Percentiles rank a stretch among this genome's conserved stretches.
Evolutionary conservation across 2,113 vertebrate species (phyloP).

Genomic region (Chrysemys picta): DNA sequence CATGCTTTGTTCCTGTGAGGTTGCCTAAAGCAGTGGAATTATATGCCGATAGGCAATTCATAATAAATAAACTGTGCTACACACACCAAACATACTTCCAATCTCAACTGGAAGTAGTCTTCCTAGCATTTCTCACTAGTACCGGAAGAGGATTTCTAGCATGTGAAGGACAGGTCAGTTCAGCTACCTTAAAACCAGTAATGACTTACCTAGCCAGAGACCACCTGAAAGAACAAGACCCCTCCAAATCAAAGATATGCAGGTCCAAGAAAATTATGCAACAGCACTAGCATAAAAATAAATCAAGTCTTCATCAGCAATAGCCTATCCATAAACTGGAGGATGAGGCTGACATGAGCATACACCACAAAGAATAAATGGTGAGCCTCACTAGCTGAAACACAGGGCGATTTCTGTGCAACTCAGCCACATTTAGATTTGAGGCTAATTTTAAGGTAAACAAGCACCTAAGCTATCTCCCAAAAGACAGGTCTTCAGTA

Average conservation of each 20-base stretch:
- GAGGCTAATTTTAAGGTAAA: not conserved
- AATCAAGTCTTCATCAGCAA: not conserved
- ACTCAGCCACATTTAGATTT: not conserved
- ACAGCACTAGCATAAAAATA: not conserved
- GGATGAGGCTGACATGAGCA: not conserved
- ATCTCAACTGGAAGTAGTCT: not conserved
- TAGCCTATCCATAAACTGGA: not conserved
- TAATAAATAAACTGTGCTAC: not conserved
- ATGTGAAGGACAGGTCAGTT: not conserved
- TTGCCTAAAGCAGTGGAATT: not conserved
- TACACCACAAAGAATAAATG: not conserved
- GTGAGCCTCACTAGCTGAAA: not conserved
- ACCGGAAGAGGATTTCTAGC: not conserved
- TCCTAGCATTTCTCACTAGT: not conserved
- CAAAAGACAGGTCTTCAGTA: not conserved
- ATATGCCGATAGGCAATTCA: not conserved
- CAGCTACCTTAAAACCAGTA: not conserved
- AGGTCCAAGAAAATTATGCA: not conserved
- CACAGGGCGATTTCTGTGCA: not conserved
- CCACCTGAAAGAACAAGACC: not conserved
- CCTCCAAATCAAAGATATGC: not conserved
- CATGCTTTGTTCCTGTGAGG: conserved; percentile 20
- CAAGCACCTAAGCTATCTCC: not conserved
- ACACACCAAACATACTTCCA: not conserved
- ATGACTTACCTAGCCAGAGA: not conserved